phyloP scores from a whole-genome alignment of 2,797 vertebrate species.

The Tokudaia tokunoshimensis region DNA sequence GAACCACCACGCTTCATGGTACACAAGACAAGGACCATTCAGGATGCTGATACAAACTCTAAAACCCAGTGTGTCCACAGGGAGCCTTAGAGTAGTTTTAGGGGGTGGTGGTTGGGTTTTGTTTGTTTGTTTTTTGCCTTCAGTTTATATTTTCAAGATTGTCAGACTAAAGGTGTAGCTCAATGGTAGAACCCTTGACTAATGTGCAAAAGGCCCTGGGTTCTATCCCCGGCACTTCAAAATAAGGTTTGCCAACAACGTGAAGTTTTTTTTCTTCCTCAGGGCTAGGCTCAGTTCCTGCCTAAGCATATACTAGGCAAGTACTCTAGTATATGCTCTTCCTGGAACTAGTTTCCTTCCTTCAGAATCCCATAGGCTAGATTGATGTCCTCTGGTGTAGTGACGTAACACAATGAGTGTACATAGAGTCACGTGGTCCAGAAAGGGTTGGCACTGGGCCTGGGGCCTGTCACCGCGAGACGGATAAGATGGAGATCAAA shows the following conservation, averaged over 20 bases:
- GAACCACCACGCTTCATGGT: not conserved
- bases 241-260: not conserved
- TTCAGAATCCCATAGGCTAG: not conserved
- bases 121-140: not conserved
- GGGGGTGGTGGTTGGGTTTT: too few relatives aligned
- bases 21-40: not conserved
- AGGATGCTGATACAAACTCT: not conserved
- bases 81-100: not conserved
- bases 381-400: not conserved
- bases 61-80: not conserved
- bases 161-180: not conserved
- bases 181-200: not conserved
- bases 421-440: not conserved
- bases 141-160: not conserved
- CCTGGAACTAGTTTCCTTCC: not conserved
- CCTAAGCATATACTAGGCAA: not conserved
- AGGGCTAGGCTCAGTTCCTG: not conserved
- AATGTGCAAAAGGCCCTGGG: not conserved
- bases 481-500: accelerated
- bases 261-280: not conserved
- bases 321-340: not conserved
- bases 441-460: not conserved
- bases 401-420: not conserved
- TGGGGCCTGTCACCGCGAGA: not conserved
- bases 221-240: not conserved